Evolutionary conservation across 2,797 vertebrate genomes (phyloP), one percentile per base, ranked within the genome.

Genomic region (Luscinia luscinia): DNA sequence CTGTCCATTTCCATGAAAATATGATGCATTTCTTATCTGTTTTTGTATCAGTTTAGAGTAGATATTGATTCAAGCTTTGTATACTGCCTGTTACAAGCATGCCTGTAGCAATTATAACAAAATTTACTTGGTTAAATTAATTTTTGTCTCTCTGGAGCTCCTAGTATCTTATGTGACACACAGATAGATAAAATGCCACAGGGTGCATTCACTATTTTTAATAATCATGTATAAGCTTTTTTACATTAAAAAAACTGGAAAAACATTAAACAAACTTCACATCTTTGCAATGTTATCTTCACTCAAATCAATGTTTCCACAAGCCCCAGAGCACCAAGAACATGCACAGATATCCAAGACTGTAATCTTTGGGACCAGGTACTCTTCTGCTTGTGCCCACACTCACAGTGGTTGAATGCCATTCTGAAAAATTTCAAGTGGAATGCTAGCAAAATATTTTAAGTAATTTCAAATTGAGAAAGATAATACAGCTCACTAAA

Each of bases 401-500:
- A 18, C 34, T 49, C 63, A 9, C 9, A 26, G 36, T 14, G n/a
- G 81, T 74, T 77, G 41, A 34, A 46, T 45, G 61, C 36, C 64
- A 43, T 59, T 89, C 84, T 88, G 77, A 78, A 43, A 26, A 82
- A 49, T 96, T 92, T 87, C 63, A 96, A 96, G 70, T 67, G 19
- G 89, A 95, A 87, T 70, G 26, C 52, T 84, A 89, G 69, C 27
- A 95, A 94, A 95, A 92, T 85, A 92, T 64, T 88, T 68, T 32
- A 64, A 87, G 74, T 95, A 45, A 85, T 89, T 96, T 94, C 84
- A 93, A 91, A 95, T 16, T 68, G 41, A 94, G 85, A 91, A 89
- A 93, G 94, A 92, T 73, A 91, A 49, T 54, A 77, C 11, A 57
- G 13, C 34, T 84, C 92, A 90, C 66, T 93, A 62, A 87, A 95